Conservation (phyloP, 2,113 vertebrate genomes). For the Pachypanchax playfairii region DNA sequence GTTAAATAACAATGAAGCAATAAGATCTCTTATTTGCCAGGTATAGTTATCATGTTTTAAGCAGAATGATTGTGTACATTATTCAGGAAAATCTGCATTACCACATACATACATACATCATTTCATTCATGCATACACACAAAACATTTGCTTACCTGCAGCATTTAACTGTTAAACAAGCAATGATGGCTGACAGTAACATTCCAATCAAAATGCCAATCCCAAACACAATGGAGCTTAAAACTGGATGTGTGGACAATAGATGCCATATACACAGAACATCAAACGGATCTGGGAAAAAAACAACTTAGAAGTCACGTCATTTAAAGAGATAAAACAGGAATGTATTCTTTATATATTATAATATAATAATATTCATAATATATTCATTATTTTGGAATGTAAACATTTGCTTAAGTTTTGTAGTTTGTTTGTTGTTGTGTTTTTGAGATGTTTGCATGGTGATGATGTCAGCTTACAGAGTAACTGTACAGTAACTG, state of each 20-base stretch:
- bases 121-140: neutral
- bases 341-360: too few species aligned
- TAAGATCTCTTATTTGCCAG: neutral
- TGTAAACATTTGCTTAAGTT: neutral
- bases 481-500: slow-evolving; percentile 46
- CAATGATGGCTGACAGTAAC: slow-evolving; percentile 24
- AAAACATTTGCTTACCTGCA: slow-evolving; percentile 35
- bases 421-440: rapidly evolving
- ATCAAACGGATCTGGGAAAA: too few species aligned
- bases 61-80: neutral
- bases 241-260: too few species aligned
- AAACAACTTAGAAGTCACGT: too few species aligned
- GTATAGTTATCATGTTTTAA: neutral
- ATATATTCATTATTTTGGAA: too few species aligned
- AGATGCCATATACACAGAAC: too few species aligned
- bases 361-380: too few species aligned
- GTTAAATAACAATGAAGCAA: neutral
- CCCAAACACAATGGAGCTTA: slow-evolving; percentile 32
- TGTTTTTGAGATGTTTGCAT: rapidly evolving
- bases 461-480: neutral
- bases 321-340: too few species aligned
- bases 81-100: too few species aligned
- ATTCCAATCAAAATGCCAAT: slow-evolving; percentile 55
- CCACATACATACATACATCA: too few species aligned
- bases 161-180: slow-evolving; percentile 29